Conservation (phyloP, 2,113 vertebrate genomes). For the Willisornis vidua region DNA sequence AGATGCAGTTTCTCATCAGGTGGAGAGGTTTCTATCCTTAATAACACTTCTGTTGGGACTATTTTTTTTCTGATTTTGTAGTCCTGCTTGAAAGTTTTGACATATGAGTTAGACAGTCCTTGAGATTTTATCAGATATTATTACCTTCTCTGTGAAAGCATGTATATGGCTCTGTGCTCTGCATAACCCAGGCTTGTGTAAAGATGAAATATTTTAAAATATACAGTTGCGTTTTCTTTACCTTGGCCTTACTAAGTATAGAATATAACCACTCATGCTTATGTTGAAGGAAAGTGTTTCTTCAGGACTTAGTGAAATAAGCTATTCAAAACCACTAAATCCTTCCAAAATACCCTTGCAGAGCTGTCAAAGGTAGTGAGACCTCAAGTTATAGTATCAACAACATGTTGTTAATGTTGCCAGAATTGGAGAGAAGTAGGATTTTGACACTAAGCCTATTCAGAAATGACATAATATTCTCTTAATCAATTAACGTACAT, state of each 20-base stretch:
- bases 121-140: neutral
- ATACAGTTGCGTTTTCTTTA: conserved; percentile 51
- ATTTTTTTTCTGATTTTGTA: neutral
- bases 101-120: neutral
- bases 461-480: neutral
- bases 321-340: conserved; percentile 34
- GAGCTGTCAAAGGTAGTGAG: conserved; percentile 17
- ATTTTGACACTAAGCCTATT: neutral
- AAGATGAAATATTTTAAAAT: conserved; percentile 39
- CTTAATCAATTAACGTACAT: neutral
- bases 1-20: neutral
- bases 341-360: conserved; percentile 24
- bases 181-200: conserved; percentile 6
- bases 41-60: neutral
- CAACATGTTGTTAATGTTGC: neutral
- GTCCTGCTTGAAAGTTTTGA: neutral
- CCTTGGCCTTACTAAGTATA: conserved; percentile 21
- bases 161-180: conserved; percentile 13
- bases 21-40: neutral
- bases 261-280: neutral
- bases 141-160: neutral
- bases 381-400: neutral
- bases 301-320: conserved; percentile 44
- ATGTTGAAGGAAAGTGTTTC: conserved; percentile 27
- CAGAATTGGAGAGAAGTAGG: neutral